These are phyloP conservation scores for Homarus americanus DNA, from an alignment of 1,140 invertebrate genomes.

Conservation along the genomic window DNA sequence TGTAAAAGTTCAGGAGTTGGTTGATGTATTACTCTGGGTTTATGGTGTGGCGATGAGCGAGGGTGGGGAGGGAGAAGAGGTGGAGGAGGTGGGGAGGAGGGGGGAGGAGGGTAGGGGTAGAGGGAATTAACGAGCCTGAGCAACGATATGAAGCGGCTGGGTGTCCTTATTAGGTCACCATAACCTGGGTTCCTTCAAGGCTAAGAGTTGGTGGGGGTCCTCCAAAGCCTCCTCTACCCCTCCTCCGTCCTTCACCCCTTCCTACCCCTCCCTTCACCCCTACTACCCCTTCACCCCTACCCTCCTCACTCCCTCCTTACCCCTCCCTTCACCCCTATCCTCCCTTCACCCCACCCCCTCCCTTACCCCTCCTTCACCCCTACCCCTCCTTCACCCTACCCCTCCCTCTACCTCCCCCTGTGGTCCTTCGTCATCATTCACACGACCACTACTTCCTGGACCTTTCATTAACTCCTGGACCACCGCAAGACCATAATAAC, in stretches of 20 bases:
- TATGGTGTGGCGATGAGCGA: background rate
- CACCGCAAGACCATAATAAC: too few species aligned
- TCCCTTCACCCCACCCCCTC: background rate
- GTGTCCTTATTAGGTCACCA: background rate
- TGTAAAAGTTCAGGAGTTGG: too few species aligned
- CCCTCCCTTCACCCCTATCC: background rate
- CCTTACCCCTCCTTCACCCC: background rate
- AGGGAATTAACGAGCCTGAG: background rate
- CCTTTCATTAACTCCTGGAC: too few species aligned
- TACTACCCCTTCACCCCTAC: background rate
- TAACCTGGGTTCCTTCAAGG: background rate
- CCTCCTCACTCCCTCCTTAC: background rate
- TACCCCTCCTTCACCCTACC: background rate
- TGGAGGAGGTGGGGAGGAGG: background rate
- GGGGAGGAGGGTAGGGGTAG: background rate
- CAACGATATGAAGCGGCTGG: background rate
- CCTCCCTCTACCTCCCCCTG: background rate
- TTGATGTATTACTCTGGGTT: background rate
- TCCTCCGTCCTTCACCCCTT: background rate
- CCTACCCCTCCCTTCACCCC: background rate
- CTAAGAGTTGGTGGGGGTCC: background rate
- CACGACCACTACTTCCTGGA: too few species aligned
- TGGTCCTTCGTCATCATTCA: too few species aligned
- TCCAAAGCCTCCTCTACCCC: background rate
- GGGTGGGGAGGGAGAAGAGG: background rate